phyloP scores from a whole-genome alignment of 2,888 invertebrate genomes.

The Blastobasis adustella region DNA sequence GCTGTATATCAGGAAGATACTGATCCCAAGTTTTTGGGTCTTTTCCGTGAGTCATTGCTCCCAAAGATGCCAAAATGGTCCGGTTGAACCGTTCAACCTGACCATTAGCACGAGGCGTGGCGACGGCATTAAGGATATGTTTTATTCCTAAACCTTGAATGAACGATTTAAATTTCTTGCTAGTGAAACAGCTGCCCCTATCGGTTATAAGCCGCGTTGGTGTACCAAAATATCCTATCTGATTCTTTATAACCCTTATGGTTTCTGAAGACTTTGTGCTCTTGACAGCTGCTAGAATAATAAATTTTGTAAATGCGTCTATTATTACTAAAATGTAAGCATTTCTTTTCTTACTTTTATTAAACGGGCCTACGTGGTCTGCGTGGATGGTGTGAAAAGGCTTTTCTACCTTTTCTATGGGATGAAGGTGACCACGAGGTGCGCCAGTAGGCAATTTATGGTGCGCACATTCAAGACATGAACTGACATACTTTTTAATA shows the following conservation, averaged over 20 bases:
- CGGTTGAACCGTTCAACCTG: slow-evolving; percentile 17
- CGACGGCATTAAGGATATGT: slow-evolving; percentile 16
- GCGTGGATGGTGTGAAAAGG: slow-evolving; percentile 8
- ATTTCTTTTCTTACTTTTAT: slow-evolving; percentile 5
- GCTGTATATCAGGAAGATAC: slow-evolving; percentile 7
- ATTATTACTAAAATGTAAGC: slow-evolving; percentile 11
- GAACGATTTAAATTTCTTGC: slow-evolving; percentile 10
- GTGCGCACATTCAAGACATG: slow-evolving; percentile 7
- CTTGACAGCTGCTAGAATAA: slow-evolving; percentile 4
- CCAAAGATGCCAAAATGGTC: slow-evolving; percentile 12
- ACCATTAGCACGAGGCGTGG: slow-evolving; percentile 19
- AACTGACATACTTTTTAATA: slow-evolving; percentile 7
- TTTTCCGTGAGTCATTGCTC: slow-evolving; percentile 7
- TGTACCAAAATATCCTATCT: slow-evolving; percentile 7
- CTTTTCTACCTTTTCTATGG: slow-evolving; percentile 1
- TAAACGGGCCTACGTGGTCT: slow-evolving; percentile 13
- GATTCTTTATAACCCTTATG: slow-evolving; percentile 4
- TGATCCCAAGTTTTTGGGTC: slow-evolving; percentile 7
- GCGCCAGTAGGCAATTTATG: slow-evolving; percentile 3
- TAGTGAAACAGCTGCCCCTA: slow-evolving; percentile 11
- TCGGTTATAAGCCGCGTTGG: slow-evolving; percentile 10
- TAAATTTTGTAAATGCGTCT: slow-evolving; percentile 11
- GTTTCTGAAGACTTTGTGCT: slow-evolving; percentile 6
- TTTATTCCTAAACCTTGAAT: slow-evolving; percentile 5
- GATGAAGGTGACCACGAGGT: slow-evolving; percentile 4